A percentile compares a stretch with the other conserved stretches of the same genome.
These are phyloP conservation scores for Lineus longissimus DNA, from an alignment of 1,140 invertebrate species.

Conservation along the genomic window DNA sequence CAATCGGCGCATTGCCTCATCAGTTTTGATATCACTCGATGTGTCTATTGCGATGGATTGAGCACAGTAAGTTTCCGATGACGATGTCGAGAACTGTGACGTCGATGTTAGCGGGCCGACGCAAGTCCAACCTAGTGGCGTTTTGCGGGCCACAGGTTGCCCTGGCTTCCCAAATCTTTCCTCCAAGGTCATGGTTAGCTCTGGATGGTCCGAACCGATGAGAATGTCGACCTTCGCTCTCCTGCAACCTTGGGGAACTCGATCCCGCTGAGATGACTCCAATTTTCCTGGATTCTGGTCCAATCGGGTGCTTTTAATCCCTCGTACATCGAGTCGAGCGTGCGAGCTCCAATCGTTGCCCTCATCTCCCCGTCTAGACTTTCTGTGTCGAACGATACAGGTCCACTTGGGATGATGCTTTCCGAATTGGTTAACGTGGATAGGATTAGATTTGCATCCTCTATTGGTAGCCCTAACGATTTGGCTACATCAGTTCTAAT, in stretches of 20 bases:
- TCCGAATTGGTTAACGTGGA: background rate
- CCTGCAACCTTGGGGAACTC: background rate
- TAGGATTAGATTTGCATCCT: background rate
- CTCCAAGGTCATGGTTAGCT: background rate
- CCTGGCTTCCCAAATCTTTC: background rate
- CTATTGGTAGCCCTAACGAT: background rate
- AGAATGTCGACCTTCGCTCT: background rate
- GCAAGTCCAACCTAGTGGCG: conserved; percentile 19
- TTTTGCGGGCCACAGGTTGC: conserved; percentile 11
- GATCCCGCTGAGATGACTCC: background rate
- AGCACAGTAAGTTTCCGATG: too few species aligned
- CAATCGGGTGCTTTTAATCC: background rate
- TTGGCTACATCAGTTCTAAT: too few species aligned
- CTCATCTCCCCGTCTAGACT: background rate
- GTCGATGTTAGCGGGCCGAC: background rate
- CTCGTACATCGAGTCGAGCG: background rate
- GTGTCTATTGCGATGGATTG: too few species aligned
- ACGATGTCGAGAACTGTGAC: too few species aligned
- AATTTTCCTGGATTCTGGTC: background rate
- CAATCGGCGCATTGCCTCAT: too few species aligned
- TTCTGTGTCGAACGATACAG: background rate
- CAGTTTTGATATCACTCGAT: too few species aligned
- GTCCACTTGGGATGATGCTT: background rate
- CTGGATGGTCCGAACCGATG: conserved; percentile 3
- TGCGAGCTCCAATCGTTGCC: background rate